Conservation (phyloP, 2,797 vertebrate genomes). For the Trachops cirrhosus region DNA sequence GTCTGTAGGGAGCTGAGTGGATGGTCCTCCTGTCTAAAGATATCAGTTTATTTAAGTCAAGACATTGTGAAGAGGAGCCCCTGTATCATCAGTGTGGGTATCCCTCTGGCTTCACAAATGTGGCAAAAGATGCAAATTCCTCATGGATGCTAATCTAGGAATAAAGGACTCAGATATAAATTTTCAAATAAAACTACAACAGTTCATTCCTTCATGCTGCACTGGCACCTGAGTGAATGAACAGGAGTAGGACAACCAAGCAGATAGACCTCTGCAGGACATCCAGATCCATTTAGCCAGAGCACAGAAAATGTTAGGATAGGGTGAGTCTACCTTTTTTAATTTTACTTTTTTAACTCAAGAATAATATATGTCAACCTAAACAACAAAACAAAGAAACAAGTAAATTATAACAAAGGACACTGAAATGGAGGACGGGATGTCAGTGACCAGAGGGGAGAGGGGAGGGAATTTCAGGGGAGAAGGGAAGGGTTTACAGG, state of each 20-base stretch:
- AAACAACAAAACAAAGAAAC: too few relatives aligned
- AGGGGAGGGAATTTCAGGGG: too few relatives aligned
- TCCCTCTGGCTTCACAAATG: not conserved
- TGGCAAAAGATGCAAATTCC: not conserved
- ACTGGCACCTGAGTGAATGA: not conserved
- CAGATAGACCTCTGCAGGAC: not conserved
- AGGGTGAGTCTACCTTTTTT: not conserved
- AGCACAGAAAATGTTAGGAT: not conserved
- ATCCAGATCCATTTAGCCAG: not conserved
- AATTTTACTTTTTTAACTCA: not conserved
- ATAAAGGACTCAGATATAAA: not conserved
- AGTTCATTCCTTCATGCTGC: not conserved
- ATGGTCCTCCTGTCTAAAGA: too few relatives aligned
- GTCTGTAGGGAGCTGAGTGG: accelerated
- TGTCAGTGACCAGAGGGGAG: too few relatives aligned
- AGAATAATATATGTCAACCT: too few relatives aligned
- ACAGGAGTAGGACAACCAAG: too few relatives aligned
- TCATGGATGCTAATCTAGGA: not conserved
- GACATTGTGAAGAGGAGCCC: accelerated
- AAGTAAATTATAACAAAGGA: too few relatives aligned
- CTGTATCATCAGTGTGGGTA: accelerated
- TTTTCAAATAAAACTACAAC: not conserved
- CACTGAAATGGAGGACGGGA: too few relatives aligned
- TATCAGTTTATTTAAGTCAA: not conserved
- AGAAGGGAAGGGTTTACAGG: too few relatives aligned